Percentiles rank a stretch among this genome's conserved stretches.
These are phyloP conservation scores for Aelia acuminata DNA, from an alignment of 2,888 invertebrate genomes.

Conservation along the genomic window DNA sequence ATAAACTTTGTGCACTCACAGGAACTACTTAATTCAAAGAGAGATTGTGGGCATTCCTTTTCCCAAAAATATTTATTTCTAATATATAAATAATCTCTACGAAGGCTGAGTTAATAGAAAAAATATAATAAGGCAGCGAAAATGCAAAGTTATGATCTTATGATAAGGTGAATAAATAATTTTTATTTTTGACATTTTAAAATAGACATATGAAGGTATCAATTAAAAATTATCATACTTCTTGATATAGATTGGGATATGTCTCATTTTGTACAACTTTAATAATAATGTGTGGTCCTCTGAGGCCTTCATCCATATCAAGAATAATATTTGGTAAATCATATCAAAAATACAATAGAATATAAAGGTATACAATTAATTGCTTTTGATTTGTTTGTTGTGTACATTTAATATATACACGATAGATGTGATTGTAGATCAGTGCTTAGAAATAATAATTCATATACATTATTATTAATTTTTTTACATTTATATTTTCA, in stretches of 20 bases:
- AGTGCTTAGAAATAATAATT: slow-evolving; percentile 58
- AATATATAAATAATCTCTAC: slow-evolving; percentile 62
- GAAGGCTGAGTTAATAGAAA: slow-evolving; percentile 64
- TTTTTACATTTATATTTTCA: slow-evolving; percentile 48
- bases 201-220: slow-evolving; percentile 60
- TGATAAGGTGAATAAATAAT: slow-evolving; percentile 60
- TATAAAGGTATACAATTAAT: slow-evolving; percentile 60
- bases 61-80: slow-evolving; percentile 57
- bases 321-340: slow-evolving; percentile 59
- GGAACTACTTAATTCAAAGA: slow-evolving; percentile 57
- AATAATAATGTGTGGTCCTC: slow-evolving; percentile 52
- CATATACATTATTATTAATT: slow-evolving; percentile 43
- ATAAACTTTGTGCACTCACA: slow-evolving; percentile 56
- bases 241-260: slow-evolving; percentile 64
- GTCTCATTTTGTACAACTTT: slow-evolving; percentile 58
- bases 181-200: slow-evolving; percentile 60
- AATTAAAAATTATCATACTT: slow-evolving; percentile 56
- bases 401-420: slow-evolving; percentile 58
- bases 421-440: slow-evolving; percentile 59
- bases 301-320: slow-evolving; percentile 58
- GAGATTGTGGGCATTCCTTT: slow-evolving; percentile 45
- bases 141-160: slow-evolving; percentile 64
- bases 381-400: slow-evolving; percentile 59
- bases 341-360: slow-evolving; percentile 60
- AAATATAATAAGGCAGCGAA: slow-evolving; percentile 65